These are phyloP conservation scores for Patiria pectinifera DNA, from an alignment of 53 echinoderm and acorn worm species.

Conservation along the genomic window DNA sequence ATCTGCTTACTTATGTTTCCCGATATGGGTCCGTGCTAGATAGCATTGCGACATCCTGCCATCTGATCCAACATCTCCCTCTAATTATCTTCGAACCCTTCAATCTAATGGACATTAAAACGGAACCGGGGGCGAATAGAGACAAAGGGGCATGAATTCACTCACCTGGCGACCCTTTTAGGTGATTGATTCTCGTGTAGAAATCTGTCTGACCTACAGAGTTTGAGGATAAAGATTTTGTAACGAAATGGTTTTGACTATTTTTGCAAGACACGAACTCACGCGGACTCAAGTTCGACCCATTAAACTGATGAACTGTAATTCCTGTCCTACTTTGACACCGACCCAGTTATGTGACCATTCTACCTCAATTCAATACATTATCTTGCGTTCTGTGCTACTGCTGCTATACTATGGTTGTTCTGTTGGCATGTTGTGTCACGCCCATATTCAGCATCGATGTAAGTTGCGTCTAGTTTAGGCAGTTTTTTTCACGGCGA, in stretches of 20 bases:
- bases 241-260: not conserved
- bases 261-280: too few relatives aligned
- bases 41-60: constrained; percentile 20
- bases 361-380: too few relatives aligned
- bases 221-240: not conserved
- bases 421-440: too few relatives aligned
- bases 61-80: constrained; percentile 29
- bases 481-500: too few relatives aligned
- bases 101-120: constrained; percentile 25
- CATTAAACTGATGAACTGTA: too few relatives aligned
- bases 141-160: not conserved
- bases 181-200: not conserved
- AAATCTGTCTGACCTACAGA: not conserved
- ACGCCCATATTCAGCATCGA: too few relatives aligned
- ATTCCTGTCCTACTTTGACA: too few relatives aligned
- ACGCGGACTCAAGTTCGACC: too few relatives aligned
- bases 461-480: too few relatives aligned
- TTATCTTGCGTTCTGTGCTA: too few relatives aligned
- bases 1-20: constrained; percentile 27
- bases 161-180: not conserved
- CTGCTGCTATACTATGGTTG: too few relatives aligned
- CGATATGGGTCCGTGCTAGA: not conserved
- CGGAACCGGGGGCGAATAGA: not conserved
- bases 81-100: constrained; percentile 49
- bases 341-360: too few relatives aligned